These are phyloP conservation scores for Tympanuchus pallidicinctus DNA, from an alignment of 2,113 vertebrate genomes.

Conservation along the genomic window DNA sequence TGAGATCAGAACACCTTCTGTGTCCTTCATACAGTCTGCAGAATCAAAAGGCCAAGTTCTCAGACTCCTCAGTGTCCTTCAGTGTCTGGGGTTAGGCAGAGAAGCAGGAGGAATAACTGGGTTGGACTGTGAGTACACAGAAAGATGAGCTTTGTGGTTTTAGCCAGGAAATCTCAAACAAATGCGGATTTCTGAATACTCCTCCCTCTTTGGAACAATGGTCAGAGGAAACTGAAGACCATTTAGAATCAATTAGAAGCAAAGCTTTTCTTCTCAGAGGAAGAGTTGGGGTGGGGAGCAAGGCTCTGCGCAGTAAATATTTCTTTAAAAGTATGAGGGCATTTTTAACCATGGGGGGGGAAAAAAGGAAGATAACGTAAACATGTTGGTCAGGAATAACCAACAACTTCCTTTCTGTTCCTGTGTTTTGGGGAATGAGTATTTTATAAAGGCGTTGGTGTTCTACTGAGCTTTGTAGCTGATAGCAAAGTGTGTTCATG, in stretches of 20 bases:
- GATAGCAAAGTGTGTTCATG: neutral
- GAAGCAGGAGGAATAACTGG: slow-evolving; percentile 33
- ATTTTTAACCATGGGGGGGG: neutral
- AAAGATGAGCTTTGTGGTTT: slow-evolving; percentile 53
- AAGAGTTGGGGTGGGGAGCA: neutral
- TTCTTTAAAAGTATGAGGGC: neutral
- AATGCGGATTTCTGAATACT: slow-evolving; percentile 39
- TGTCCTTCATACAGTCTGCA: neutral
- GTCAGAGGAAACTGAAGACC: slow-evolving; percentile 46
- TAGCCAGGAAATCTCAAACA: slow-evolving; percentile 44
- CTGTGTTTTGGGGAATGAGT: accelerated
- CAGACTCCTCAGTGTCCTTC: neutral
- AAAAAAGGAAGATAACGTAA: neutral
- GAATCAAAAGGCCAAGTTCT: slow-evolving; percentile 37
- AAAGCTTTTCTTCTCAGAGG: slow-evolving; percentile 46
- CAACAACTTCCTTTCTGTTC: neutral
- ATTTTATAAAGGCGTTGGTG: neutral
- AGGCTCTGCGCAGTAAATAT: neutral
- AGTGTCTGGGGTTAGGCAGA: neutral
- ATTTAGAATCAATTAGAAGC: slow-evolving; percentile 52
- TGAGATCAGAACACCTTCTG: neutral
- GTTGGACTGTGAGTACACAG: neutral
- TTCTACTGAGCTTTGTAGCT: neutral
- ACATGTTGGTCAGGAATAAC: neutral
- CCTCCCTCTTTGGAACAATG: slow-evolving; percentile 59